phyloP scores from a whole-genome alignment of 2,113 vertebrate genomes.

The Recurvirostra avosetta region DNA sequence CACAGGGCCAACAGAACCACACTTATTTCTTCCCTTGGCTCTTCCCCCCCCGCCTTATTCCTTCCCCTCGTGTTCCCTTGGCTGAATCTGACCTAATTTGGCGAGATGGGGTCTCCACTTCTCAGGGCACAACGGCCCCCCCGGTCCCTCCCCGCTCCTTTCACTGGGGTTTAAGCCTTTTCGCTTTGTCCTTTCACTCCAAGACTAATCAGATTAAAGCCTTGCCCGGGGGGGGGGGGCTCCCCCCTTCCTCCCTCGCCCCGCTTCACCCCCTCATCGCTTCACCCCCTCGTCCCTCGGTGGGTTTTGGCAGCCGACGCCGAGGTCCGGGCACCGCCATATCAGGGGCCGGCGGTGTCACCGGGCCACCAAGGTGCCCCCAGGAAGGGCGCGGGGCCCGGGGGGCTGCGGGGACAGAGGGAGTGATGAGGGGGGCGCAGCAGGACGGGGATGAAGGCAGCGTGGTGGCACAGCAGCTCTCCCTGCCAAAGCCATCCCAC shows the following conservation, averaged over 20 bases:
- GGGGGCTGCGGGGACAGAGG: background rate
- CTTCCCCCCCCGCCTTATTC: background rate
- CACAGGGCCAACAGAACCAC: constrained; percentile 6
- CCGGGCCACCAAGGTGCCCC: background rate
- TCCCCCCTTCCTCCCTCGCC: background rate
- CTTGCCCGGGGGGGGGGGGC: background rate
- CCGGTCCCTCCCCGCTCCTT: background rate
- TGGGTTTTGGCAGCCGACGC: background rate
- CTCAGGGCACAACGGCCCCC: constrained; percentile 13
- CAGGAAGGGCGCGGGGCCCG: background rate
- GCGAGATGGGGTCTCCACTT: constrained; percentile 47
- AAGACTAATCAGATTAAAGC: constrained; percentile 64
- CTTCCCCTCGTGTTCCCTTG: background rate
- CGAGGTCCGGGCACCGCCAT: fast-evolving
- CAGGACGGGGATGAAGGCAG: background rate
- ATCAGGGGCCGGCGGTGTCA: background rate
- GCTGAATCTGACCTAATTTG: constrained; percentile 55
- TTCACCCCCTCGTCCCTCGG: background rate
- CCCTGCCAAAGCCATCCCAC: fast-evolving
- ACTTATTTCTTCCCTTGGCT: background rate
- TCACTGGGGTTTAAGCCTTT: constrained; percentile 49
- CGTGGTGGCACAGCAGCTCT: background rate
- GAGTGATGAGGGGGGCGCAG: fast-evolving
- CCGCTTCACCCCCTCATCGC: background rate
- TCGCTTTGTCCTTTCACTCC: constrained; percentile 33